Percentiles rank a stretch among this genome's conserved stretches.
These are phyloP conservation scores for Drosophila baimaii DNA, from an alignment of 1,140 invertebrate genomes.

Conservation along the genomic window DNA sequence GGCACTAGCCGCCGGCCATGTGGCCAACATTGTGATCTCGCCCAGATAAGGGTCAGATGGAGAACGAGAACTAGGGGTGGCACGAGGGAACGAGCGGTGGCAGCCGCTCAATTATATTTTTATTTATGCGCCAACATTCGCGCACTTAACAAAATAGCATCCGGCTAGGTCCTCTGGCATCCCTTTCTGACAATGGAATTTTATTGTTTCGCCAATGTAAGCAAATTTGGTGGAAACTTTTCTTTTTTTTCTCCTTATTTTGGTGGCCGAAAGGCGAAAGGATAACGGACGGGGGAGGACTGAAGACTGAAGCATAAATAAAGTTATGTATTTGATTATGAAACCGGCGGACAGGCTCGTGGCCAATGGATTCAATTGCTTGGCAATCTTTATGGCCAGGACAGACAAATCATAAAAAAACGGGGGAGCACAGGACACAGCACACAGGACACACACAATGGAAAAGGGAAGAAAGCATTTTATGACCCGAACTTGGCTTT, in stretches of 20 bases:
- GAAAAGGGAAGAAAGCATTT: slow-evolving; percentile 44
- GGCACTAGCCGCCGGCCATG: slow-evolving; percentile 36
- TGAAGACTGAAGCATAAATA: slow-evolving; percentile 57
- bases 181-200: slow-evolving; percentile 71
- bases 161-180: slow-evolving; percentile 41
- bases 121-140: slow-evolving; percentile 81
- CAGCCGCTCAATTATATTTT: slow-evolving; percentile 74
- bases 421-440: neutral
- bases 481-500: slow-evolving; percentile 63
- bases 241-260: too few relatives aligned
- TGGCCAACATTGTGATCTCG: slow-evolving; percentile 29
- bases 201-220: slow-evolving; percentile 79
- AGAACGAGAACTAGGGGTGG: neutral
- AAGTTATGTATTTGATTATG: slow-evolving; percentile 79
- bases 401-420: slow-evolving; percentile 47
- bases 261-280: slow-evolving; percentile 7
- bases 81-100: neutral
- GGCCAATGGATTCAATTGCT: slow-evolving; percentile 73
- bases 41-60: slow-evolving; percentile 2
- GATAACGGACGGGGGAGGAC: neutral
- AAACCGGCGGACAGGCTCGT: slow-evolving; percentile 48
- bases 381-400: slow-evolving; percentile 49
- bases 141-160: slow-evolving; percentile 72
- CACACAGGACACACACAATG: slow-evolving; percentile 7
- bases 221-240: slow-evolving; percentile 72